Base-by-base conservation (phyloP, 2,888 invertebrate genomes). In the Sinopyrophorus schimmeli region DNA sequence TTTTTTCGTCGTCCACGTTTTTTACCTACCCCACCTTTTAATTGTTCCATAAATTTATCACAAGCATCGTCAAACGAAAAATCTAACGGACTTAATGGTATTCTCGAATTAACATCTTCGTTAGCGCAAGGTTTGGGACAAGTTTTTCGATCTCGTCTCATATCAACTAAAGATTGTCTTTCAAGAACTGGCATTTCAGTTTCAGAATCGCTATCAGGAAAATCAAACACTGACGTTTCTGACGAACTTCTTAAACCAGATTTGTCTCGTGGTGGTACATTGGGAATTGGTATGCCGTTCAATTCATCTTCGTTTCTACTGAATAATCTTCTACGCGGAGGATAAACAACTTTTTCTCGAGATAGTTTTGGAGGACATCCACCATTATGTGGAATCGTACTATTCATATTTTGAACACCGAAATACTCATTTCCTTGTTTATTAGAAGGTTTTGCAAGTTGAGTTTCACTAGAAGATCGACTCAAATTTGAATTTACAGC, bases 41-140 rank as follows among this genome's bases (percentile, higher is more conserved):
- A 71, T 70, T 89, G 87, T 67, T 88, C 86, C 71, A 89, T 80
- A 68, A 90, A 87, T 71, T 78, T 85, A 71, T 89, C 87, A 73
- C 89, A 89, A 10, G 88, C 81, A 64, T 77, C 82, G 35, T 80
- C 79, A 83, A 89, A 90, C 63, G 76, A 72, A 40, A 76, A 70
- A 63, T 79, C 78, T 9, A 69, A 62, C 2, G 71, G 71, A 54
- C 64, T 66, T 3, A 55, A 23, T 9, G 64, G 52, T n/a, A 55
- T 41, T 11, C 18, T 16, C 3, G 23, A 24, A 63, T 55, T 58
- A 68, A 67, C 47, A 66, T 44, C 53, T 74, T 74, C 5, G 76
- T 71, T 57, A 32, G 76, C 67, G 38, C 76, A 72, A 14, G 80
- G 80, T 71, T 83, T 84, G 52, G 81, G 79, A 64, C 81, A 78